Evolutionary conservation across 2,888 invertebrate genomes (phyloP), one percentile per base, ranked within the genome.

Genomic region (Mythimna vitellina): DNA sequence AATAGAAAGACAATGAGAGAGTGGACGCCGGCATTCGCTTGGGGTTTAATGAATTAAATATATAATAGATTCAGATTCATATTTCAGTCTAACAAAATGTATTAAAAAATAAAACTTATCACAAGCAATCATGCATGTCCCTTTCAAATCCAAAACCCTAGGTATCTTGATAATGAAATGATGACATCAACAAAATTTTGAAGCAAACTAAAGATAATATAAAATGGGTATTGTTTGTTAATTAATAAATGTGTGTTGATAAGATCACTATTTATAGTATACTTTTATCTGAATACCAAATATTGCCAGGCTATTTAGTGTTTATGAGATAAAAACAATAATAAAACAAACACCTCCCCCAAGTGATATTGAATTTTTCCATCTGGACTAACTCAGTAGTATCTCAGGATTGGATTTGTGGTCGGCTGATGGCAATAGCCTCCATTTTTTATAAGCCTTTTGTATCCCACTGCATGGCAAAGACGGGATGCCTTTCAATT

Each of bases 151-250:
- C 14, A 53, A 58, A 25, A 53, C 20, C 20, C 35, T 17, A 74
- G 22, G 14, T 38, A 73, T 20, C 14, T 60, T 72, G 12, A 35
- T 54, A 35, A 64, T 29, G 3, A 9, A 8, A 62, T 3, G 17
- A 73, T 56, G 25, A 46, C 49, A 56, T 49, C 38, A 20, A 56
- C 10, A 12, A 65, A 49, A 75, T 22, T 46, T 20, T 17, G 17
- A n/a, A 51, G 3, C 49, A n/a, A 38, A 60, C 7, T 14, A 51
- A 32, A 70, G 72, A 49, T 70, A 71, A 71, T 57, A 58, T 7
- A 12, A 49, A 56, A 38, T 46, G n/a, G 35, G 25, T 35, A 46
- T 46, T 64, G 63, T 49, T 63, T 46, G 35, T 35, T 32, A 65
- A 54, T 46, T 9, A 10, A 49, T 46, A 46, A 38, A 20, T 75